These are phyloP conservation scores for Babyrousa celebensis DNA, from an alignment of 2,797 vertebrate species.

Conservation along the genomic window DNA sequence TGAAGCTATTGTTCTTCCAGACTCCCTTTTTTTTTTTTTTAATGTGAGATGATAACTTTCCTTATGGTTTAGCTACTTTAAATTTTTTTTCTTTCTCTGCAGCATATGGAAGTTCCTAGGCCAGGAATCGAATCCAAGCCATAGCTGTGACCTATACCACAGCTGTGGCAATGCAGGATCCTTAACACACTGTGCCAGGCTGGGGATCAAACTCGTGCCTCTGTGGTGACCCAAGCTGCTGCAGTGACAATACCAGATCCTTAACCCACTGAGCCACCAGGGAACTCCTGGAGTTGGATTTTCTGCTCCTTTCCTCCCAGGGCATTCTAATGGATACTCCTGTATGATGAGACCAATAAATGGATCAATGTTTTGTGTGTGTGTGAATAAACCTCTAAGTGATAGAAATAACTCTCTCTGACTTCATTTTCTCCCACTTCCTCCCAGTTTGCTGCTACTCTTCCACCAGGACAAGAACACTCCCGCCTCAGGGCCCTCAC, in stretches of 20 bases:
- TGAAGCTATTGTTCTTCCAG: not conserved
- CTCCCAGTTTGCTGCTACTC: not conserved
- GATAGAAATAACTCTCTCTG: not conserved
- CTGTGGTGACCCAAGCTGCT: too few species aligned
- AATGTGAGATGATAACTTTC: not conserved
- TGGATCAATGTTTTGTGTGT: not conserved
- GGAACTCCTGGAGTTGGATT: not conserved
- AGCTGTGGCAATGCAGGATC: too few species aligned
- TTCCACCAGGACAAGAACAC: rapidly evolving
- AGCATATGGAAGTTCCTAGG: too few species aligned
- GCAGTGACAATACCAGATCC: too few species aligned
- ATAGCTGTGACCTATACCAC: too few species aligned
- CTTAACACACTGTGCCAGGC: too few species aligned
- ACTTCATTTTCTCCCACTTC: not conserved
- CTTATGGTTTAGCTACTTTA: not conserved
- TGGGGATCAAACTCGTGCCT: too few species aligned
- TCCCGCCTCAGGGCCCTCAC: rapidly evolving
- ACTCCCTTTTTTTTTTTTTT: not conserved
- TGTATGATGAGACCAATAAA: not conserved
- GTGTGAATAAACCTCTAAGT: not conserved
- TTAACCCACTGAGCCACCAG: too few species aligned
- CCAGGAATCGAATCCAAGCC: too few species aligned
- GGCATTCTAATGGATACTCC: not conserved
- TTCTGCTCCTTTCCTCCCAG: not conserved
- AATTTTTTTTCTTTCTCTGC: too few species aligned